These are phyloP conservation scores for Eulemur rufifrons DNA, from an alignment of 2,113 vertebrate species.

Conservation along the genomic window DNA sequence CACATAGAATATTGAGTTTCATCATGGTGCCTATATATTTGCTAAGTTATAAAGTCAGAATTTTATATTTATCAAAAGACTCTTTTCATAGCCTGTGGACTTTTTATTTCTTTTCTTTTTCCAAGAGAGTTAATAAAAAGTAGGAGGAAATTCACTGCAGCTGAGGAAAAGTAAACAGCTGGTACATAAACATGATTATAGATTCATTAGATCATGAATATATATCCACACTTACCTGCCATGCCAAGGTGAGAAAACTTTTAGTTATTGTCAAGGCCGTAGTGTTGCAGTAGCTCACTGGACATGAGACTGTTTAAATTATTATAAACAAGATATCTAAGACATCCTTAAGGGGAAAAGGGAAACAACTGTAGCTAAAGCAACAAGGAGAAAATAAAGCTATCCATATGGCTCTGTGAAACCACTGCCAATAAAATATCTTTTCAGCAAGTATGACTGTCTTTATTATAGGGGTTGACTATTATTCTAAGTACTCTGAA, in stretches of 20 bases:
- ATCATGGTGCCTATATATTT: background rate
- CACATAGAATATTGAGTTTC: background rate
- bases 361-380: background rate
- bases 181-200: constrained; percentile 37
- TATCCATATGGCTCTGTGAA: background rate
- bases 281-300: constrained; percentile 21
- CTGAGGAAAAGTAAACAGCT: constrained; percentile 51
- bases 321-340: constrained; percentile 24
- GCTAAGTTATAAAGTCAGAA: constrained; percentile 20
- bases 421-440: background rate
- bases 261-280: constrained; percentile 24
- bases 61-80: constrained; percentile 23
- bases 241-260: constrained; percentile 40
- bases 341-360: background rate
- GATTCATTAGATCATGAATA: constrained; percentile 44
- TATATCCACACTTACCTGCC: background rate
- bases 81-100: background rate
- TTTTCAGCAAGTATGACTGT: background rate
- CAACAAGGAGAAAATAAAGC: constrained; percentile 33
- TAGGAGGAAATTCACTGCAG: constrained; percentile 21
- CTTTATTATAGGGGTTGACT: background rate
- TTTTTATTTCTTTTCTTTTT: background rate
- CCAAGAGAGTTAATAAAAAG: constrained; percentile 46
- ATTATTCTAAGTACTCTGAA: background rate
- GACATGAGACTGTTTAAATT: constrained; percentile 19